Conservation (phyloP, 1,140 invertebrate genomes). For the Eriocheir sinensis region DNA sequence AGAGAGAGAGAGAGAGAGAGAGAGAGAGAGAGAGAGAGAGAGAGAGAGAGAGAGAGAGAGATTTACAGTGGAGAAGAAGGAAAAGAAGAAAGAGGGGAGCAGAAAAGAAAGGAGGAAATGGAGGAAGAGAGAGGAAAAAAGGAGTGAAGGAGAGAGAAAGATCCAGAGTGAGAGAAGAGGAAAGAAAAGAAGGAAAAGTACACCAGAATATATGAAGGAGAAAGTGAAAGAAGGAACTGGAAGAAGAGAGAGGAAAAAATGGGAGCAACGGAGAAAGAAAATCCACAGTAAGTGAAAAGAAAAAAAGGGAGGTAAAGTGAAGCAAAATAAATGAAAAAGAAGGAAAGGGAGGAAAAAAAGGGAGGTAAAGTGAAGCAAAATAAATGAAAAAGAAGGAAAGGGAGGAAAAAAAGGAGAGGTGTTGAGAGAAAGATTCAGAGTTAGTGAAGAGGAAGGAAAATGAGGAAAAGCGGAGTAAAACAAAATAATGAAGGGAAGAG, state of each 20-base stretch:
- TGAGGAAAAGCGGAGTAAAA: neutral
- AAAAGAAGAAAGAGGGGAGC: neutral
- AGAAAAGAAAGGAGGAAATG: neutral
- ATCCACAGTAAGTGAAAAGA: no score
- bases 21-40: neutral
- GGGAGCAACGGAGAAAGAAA: neutral
- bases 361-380: neutral
- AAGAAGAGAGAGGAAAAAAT: neutral
- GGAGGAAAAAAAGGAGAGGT: neutral
- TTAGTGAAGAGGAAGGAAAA: neutral
- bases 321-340: neutral
- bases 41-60: neutral
- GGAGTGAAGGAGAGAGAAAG: neutral
- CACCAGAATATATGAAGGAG: neutral
- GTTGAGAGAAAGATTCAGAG: neutral
- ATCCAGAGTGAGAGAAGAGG: no score
- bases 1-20: neutral
- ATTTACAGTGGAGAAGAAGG: neutral
- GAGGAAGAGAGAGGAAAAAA: neutral
- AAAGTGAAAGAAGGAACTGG: neutral
- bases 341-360: neutral
- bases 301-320: neutral
- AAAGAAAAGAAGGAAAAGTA: neutral
- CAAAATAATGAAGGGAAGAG: neutral
- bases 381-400: neutral